A percentile compares a stretch with the other conserved stretches of the same genome.
Evolutionary conservation across 2,797 vertebrate genomes (phyloP).

Genomic region (Phoebastria nigripes): DNA sequence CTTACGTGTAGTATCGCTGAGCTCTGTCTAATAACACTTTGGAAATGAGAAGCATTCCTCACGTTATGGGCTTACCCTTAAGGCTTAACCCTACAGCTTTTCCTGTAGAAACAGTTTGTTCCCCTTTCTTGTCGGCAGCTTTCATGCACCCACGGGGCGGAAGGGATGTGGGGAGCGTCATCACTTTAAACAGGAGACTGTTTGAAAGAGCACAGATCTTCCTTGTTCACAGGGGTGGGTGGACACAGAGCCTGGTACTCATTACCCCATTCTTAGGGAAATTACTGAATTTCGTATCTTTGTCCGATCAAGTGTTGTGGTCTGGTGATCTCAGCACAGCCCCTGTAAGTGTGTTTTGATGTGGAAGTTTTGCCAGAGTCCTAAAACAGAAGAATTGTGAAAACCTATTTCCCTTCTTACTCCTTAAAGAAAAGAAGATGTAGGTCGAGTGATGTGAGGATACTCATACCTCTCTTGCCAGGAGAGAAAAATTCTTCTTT

Average conservation of each 20-base stretch:
- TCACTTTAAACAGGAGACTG: neutral
- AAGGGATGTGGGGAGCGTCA: constrained; percentile 2
- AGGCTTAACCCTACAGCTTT: neutral
- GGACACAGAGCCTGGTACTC: neutral
- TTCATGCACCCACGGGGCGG: neutral
- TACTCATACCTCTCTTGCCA: neutral
- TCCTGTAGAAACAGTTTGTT: neutral
- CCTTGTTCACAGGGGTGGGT: constrained; percentile 16
- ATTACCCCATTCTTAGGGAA: constrained; percentile 28
- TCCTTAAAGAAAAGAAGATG: neutral
- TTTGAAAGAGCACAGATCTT: constrained; percentile 23
- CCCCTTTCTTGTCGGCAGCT: neutral
- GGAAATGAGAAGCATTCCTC: neutral
- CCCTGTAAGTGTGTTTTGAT: neutral
- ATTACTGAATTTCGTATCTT: neutral
- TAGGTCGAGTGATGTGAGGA: neutral
- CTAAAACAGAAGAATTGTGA: neutral
- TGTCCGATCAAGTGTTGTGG: neutral
- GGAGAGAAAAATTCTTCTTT: neutral
- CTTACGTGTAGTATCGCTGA: neutral
- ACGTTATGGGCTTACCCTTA: neutral
- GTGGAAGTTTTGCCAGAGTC: neutral
- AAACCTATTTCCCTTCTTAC: neutral
- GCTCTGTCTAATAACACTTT: neutral
- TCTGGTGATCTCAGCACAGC: constrained; percentile 34